Base-by-base conservation (phyloP, 1,140 invertebrate genomes). In the Contarinia nasturtii region DNA sequence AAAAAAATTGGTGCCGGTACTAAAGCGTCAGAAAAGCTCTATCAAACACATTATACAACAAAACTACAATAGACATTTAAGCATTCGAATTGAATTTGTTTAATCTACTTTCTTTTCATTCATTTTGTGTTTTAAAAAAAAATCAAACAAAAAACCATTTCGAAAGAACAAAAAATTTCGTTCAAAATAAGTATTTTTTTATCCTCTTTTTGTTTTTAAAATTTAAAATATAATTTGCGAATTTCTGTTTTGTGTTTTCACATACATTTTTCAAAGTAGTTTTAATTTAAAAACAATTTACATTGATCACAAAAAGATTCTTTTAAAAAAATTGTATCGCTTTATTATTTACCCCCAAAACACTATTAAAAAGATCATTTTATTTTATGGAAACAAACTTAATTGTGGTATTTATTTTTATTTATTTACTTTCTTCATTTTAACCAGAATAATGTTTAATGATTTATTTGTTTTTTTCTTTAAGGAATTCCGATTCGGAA, bases 221-320 rank as follows among this genome's bases (percentile, higher is more conserved):
- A 50, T 53, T 2, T 57, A 58, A 17, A 59, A 57, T 18, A 57
- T 59, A 21, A 61, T 59, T 20, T 61, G 59, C 47, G 59, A 61
- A 5, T 27, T 27, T 27, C 27, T 27, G 27, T 27, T 27, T 27
- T 27, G n/a, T n/a, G 10, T 27, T 27, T 27, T 27, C 27, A 27
- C 27, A n/a, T n/a, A n/a, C n/a, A 48, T 59, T 61, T 46, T 53
- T 61, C 53, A 57, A 61, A 20, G 51, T 56, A 2, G 51, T 60
- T 19, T 48, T 38, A 22, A 18, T 47, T 20, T 22, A 8, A 46
- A 33, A 48, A 20, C 22, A 40, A 21, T 43, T 14, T 42, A 34
- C 12, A 38, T 36, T 48, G 36, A 46, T 45, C 34, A 49, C 33
- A 22, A 44, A 45, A 33, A 49, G 38, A 52, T 51, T 50, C 50